These are phyloP conservation scores for Capreolus pygargus DNA, from an alignment of 2,113 vertebrate genomes.

Conservation along the genomic window DNA sequence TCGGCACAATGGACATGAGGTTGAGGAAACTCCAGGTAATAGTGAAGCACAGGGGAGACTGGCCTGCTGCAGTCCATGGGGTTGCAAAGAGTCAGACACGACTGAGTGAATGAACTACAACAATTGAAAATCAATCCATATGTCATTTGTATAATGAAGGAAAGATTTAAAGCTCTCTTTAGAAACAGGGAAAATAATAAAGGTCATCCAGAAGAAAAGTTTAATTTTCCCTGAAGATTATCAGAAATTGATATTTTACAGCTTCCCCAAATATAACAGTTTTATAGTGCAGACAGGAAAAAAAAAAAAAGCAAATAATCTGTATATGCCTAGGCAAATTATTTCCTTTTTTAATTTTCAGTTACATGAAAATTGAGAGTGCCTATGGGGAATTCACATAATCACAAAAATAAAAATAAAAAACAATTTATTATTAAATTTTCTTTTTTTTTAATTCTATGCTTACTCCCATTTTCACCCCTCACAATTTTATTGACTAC, in stretches of 20 bases:
- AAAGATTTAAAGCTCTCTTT: not conserved
- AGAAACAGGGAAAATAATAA: not conserved
- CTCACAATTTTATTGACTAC: not conserved
- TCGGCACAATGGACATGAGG: too few species aligned
- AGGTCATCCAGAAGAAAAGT: not conserved
- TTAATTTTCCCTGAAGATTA: not conserved
- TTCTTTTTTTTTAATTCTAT: not conserved
- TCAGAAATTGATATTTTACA: not conserved
- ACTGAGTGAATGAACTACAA: too few species aligned
- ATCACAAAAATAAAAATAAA: not conserved
- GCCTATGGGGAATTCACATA: not conserved
- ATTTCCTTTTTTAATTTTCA: not conserved
- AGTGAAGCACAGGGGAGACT: too few species aligned
- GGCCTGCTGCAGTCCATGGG: too few species aligned
- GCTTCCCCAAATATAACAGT: not conserved
- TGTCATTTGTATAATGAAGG: not conserved
- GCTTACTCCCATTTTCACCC: not conserved
- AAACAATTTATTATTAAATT: not conserved
- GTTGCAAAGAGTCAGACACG: too few species aligned
- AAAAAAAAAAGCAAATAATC: rapidly evolving
- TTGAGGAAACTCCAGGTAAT: too few species aligned
- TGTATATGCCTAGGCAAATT: not conserved
- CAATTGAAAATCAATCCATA: not conserved
- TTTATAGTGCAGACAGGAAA: not conserved
- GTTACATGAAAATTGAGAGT: not conserved